Evolutionary conservation across 2,797 vertebrate genomes (phyloP), one percentile per base, ranked within the genome.

Genomic region (Sarcophilus harrisii): DNA sequence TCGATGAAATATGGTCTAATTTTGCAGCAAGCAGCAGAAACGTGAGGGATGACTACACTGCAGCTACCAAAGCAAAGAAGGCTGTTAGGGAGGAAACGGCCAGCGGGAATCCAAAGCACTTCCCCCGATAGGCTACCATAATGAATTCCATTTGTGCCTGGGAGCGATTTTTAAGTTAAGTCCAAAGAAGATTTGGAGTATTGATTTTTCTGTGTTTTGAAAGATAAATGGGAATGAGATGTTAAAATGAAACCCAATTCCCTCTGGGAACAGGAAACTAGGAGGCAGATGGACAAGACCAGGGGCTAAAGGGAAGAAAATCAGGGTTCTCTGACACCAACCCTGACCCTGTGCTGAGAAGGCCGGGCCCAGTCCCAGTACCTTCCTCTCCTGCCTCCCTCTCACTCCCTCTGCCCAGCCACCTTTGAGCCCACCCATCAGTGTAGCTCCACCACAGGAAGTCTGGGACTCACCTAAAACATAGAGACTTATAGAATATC

Each of bases 91-190:
- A 87, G 73, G 73, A 96, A 94, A 89, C 91, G 96, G 32, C 92
- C 96, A 98, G 96, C 16, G 0, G 95, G 96, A 97, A 96, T 96
- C 94, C 92, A 0, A 57, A 93, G 92, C 59, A 57, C 96, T 95
- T 94, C 94, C 91, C 96, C 96, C 94, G 94, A 97, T 96, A 97
- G 96, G 60, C 95, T 97, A 13, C 62, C 91, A 66, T 91, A 97
- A 96, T 97, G 97, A 96, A 98, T 98, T 97, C 96, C 90, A 94
- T 6, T 98, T 97, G 96, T 97, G 96, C 96, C 97, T 96, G 96
- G 97, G 95, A 97, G 96, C 94, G 96, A 97, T 98, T 98, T 98
- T 98, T 98, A 97, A 98, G 96, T 58, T 95, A 95, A 97, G 96
- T 96, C 90, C 93, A 95, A 95, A 97, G 95, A 92, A 96, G 96